Percentiles rank a stretch among this genome's conserved stretches.
phyloP scores from a whole-genome alignment of 2,888 invertebrate genomes.

The Litoditis marina region DNA sequence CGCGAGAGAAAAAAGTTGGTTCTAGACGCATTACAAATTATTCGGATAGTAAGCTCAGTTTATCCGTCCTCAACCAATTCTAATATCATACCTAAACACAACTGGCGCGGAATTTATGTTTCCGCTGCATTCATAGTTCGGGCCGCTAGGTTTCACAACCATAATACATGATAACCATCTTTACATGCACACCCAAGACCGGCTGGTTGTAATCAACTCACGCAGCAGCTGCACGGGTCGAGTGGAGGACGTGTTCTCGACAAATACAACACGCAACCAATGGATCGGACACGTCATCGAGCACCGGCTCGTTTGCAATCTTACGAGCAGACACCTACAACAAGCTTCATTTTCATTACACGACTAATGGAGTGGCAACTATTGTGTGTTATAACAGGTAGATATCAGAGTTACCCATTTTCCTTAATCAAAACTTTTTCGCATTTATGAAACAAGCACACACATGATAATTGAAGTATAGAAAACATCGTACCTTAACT shows the following conservation, averaged over 20 bases:
- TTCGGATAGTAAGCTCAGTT: too few relatives aligned
- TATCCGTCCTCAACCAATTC: too few relatives aligned
- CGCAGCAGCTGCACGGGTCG: constrained; percentile 26
- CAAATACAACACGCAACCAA: constrained; percentile 41
- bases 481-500: constrained; percentile 25
- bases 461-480: too few relatives aligned
- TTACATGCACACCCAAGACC: too few relatives aligned
- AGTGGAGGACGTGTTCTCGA: constrained; percentile 33
- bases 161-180: too few relatives aligned
- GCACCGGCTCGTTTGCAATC: constrained; percentile 36
- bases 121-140: neutral
- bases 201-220: constrained; percentile 6
- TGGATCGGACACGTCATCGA: constrained; percentile 32
- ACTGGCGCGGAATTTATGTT: too few relatives aligned
- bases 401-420: too few relatives aligned
- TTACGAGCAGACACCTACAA: constrained; percentile 30
- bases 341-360: neutral
- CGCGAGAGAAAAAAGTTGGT: neutral
- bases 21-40: neutral
- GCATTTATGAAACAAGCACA: too few relatives aligned
- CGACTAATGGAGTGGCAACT: neutral
- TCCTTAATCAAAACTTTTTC: too few relatives aligned
- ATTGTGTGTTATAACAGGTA: neutral
- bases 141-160: too few relatives aligned
- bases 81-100: too few relatives aligned